These are phyloP conservation scores for Characodon lateralis DNA, from an alignment of 2,797 vertebrate species.

Conservation along the genomic window DNA sequence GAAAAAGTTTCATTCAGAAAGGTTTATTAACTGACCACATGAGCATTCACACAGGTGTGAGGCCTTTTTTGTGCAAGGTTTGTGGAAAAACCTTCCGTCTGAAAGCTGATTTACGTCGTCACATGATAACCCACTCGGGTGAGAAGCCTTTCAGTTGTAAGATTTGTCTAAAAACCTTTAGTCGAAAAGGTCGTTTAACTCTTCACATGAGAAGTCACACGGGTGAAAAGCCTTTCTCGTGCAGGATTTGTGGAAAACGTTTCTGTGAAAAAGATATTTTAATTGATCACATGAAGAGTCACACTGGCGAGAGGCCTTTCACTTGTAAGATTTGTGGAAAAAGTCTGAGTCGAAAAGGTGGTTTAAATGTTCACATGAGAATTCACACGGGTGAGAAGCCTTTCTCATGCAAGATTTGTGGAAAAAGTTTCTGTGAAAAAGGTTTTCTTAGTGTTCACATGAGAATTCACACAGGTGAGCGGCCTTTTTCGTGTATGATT, in stretches of 20 bases:
- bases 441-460: background rate
- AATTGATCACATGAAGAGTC: slow-evolving; percentile 3
- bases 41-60: slow-evolving; percentile 6
- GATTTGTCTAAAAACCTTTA: background rate
- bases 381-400: background rate
- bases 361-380: background rate
- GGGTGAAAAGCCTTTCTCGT: background rate
- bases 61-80: slow-evolving; percentile 4
- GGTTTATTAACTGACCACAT: background rate
- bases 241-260: background rate
- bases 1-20: background rate
- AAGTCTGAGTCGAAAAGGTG: background rate
- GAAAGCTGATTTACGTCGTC: slow-evolving; percentile 1
- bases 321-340: slow-evolving; percentile 1
- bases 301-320: background rate
- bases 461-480: slow-evolving; percentile 3
- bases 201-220: slow-evolving; percentile 10
- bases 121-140: background rate
- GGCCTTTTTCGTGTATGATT: background rate
- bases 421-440: background rate
- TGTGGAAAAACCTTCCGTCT: slow-evolving; percentile 4
- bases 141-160: background rate
- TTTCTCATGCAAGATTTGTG: background rate
- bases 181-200: slow-evolving; percentile 2
- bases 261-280: background rate